Conservation (phyloP, 2,888 invertebrate species). For the Boloria euphrosyne region DNA sequence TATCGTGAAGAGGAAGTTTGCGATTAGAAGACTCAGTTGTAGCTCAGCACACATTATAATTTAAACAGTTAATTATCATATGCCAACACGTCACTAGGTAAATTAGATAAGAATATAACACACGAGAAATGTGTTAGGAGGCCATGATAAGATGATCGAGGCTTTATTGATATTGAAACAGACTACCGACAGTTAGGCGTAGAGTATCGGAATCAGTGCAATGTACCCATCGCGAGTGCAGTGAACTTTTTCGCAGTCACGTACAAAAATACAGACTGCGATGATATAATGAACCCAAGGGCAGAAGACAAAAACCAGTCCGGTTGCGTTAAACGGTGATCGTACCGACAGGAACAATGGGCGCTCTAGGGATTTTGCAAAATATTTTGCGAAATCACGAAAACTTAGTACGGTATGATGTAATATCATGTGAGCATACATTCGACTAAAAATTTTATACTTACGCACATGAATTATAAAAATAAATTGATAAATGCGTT, state of each 20-base stretch:
- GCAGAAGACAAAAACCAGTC: slow-evolving; percentile 56
- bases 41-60: slow-evolving; percentile 48
- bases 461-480: slow-evolving; percentile 4
- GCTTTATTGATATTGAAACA: slow-evolving; percentile 38
- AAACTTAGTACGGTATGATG: not conserved
- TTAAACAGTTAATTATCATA: slow-evolving; percentile 55
- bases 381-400: slow-evolving; percentile 16
- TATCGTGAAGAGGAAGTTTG: slow-evolving; percentile 49
- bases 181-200: slow-evolving; percentile 20
- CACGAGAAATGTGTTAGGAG: slow-evolving; percentile 56
- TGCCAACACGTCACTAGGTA: slow-evolving; percentile 62
- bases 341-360: slow-evolving; percentile 39
- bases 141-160: slow-evolving; percentile 47
- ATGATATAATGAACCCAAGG: slow-evolving; percentile 67
- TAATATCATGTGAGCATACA: not conserved
- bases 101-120: slow-evolving; percentile 62
- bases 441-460: not conserved
- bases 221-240: slow-evolving; percentile 57
- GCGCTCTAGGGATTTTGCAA: slow-evolving; percentile 18
- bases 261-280: slow-evolving; percentile 54
- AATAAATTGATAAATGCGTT: slow-evolving; percentile 15
- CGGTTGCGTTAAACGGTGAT: slow-evolving; percentile 53
- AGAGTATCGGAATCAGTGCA: slow-evolving; percentile 46
- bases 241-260: slow-evolving; percentile 61
- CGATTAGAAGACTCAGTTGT: slow-evolving; percentile 48